A percentile compares a stretch with the other conserved stretches of the same genome.
Evolutionary conservation across 2,113 vertebrate genomes (phyloP).

Genomic region (Oxygymnocypris stewartii): DNA sequence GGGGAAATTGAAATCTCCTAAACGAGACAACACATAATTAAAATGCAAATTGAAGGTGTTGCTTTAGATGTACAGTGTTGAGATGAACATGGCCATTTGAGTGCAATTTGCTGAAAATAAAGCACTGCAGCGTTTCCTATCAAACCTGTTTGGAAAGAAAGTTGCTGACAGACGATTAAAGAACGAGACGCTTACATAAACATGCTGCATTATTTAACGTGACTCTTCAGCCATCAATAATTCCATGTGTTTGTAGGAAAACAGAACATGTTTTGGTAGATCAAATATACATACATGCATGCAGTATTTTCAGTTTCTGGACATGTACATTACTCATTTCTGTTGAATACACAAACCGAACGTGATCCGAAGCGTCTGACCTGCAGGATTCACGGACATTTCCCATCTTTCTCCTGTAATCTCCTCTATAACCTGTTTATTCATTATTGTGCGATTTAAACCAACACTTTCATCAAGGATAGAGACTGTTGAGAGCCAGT

Average conservation of each 20-base stretch:
- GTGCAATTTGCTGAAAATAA: neutral
- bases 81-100: neutral
- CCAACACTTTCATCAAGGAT: no score
- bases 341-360: neutral
- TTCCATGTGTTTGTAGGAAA: neutral
- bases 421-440: conserved; percentile 37
- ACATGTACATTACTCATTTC: neutral
- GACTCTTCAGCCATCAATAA: neutral
- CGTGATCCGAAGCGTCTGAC: neutral
- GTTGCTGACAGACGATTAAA: neutral
- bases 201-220: neutral
- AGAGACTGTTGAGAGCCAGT: no score
- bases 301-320: neutral
- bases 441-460: conserved; percentile 33
- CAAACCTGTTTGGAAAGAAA: neutral
- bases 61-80: neutral
- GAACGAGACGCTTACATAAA: neutral
- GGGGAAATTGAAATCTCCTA: neutral
- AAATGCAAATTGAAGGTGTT: neutral
- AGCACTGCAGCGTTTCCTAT: neutral
- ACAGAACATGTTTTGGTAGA: neutral
- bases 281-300: neutral
- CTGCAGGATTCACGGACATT: neutral
- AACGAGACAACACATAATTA: neutral
- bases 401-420: conserved; percentile 52